Evolutionary conservation across 2,888 invertebrate species (phyloP).

Genomic region (Eudasyphora cyanicolor): DNA sequence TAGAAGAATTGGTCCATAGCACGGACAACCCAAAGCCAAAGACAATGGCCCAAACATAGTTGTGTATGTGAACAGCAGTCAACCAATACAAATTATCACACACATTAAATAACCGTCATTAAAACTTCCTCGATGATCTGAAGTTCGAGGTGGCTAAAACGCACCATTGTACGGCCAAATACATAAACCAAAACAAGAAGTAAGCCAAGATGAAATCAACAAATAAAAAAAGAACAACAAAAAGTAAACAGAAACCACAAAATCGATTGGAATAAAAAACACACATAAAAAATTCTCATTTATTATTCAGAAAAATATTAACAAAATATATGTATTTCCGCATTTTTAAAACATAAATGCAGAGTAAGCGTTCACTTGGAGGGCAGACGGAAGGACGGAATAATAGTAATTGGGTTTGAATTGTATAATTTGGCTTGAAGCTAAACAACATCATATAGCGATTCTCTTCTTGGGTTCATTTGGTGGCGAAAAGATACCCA

Average conservation of each 20-base stretch:
- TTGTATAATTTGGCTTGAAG: background rate
- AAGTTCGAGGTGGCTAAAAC: background rate
- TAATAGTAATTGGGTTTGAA: background rate
- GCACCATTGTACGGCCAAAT: background rate
- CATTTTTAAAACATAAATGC: background rate
- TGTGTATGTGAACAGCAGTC: background rate
- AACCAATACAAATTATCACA: conserved; percentile 9
- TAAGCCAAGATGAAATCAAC: background rate
- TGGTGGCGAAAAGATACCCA: too few relatives aligned
- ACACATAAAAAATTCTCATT: background rate
- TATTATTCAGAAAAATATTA: background rate
- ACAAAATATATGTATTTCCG: conserved; percentile 19
- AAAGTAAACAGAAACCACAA: background rate
- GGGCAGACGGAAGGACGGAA: background rate
- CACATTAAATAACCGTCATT: conserved; percentile 37
- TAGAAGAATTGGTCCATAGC: background rate
- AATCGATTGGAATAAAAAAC: background rate
- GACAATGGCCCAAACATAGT: background rate
- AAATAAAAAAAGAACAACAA: too few relatives aligned
- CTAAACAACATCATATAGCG: background rate
- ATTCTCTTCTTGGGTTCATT: background rate
- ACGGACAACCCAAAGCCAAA: background rate
- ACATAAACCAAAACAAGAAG: background rate
- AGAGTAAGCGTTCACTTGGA: background rate
- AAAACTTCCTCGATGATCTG: conserved; percentile 22